phyloP scores from a whole-genome alignment of 2,113 vertebrate species.

The Chrysochloris asiatica region DNA sequence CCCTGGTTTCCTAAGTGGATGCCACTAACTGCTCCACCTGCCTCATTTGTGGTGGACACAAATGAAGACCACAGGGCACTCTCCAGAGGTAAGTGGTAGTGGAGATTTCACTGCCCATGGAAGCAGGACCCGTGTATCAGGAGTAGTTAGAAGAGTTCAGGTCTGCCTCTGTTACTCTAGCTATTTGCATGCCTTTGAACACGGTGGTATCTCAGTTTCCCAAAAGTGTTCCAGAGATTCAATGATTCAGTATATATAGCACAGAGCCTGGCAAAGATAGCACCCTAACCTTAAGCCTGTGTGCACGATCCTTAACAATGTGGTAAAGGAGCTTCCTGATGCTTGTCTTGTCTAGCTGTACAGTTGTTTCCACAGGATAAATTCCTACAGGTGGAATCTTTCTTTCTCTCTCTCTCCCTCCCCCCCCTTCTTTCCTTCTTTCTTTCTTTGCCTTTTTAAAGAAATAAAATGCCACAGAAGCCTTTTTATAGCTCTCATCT shows the following conservation, averaged over 20 bases:
- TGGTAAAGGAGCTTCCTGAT: not conserved
- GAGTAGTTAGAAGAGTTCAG: not conserved
- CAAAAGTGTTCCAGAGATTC: not conserved
- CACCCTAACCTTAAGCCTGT: not conserved
- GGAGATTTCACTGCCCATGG: not conserved
- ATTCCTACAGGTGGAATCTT: not conserved
- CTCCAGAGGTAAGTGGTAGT: not conserved
- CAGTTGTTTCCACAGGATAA: slow-evolving; percentile 6
- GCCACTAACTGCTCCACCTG: not conserved
- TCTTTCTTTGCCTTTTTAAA: slow-evolving; percentile 7
- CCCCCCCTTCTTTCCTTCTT: no score
- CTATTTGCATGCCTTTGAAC: not conserved
- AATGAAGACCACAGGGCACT: not conserved
- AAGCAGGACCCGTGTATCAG: not conserved
- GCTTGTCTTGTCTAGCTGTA: not conserved
- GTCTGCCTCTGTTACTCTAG: not conserved
- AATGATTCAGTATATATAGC: not conserved
- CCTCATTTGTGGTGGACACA: slow-evolving; percentile 8
- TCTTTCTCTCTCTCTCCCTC: no score
- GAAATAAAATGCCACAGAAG: not conserved
- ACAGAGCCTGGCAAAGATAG: not conserved
- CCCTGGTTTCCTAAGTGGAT: not conserved
- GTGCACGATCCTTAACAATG: not conserved
- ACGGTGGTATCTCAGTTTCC: not conserved
- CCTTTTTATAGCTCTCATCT: not conserved